These are phyloP conservation scores for Dendroctonus ponderosae DNA, from an alignment of 1,140 invertebrate species.

Conservation along the genomic window DNA sequence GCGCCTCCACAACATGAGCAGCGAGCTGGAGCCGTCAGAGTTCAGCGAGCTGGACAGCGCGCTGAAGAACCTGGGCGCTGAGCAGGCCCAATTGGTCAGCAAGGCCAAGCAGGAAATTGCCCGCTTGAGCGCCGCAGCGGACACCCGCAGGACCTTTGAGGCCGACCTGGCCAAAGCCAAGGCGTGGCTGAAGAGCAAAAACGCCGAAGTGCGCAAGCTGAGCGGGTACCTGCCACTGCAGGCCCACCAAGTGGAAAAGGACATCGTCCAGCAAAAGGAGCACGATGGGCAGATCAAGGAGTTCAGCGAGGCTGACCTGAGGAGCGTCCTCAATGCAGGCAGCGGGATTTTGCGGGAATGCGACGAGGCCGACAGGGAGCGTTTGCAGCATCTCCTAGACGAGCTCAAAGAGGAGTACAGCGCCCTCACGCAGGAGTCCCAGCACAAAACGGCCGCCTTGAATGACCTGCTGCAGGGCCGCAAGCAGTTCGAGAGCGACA, in stretches of 20 bases:
- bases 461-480: slow-evolving; percentile 72
- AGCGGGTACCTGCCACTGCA: slow-evolving; percentile 73
- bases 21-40: slow-evolving; percentile 79
- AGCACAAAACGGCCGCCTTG: slow-evolving; percentile 70
- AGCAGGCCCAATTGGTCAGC: slow-evolving; percentile 70
- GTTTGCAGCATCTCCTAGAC: slow-evolving; percentile 66
- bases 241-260: slow-evolving; percentile 72
- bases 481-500: slow-evolving; percentile 75
- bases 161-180: slow-evolving; percentile 72
- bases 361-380: slow-evolving; percentile 65
- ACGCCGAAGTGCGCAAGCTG: slow-evolving; percentile 71
- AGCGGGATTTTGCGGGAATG: slow-evolving; percentile 78
- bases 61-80: slow-evolving; percentile 62
- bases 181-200: slow-evolving; percentile 75
- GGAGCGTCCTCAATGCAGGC: slow-evolving; percentile 73
- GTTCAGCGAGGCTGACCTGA: slow-evolving; percentile 73
- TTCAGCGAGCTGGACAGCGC: slow-evolving; percentile 69
- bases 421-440: slow-evolving; percentile 66
- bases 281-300: slow-evolving; percentile 74
- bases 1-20: slow-evolving; percentile 77
- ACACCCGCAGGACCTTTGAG: slow-evolving; percentile 73
- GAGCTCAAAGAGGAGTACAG: slow-evolving; percentile 68
- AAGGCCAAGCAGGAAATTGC: slow-evolving; percentile 73
- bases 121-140: slow-evolving; percentile 63
- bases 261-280: slow-evolving; percentile 70